Evolutionary conservation across 2,113 vertebrate species (phyloP).

Genomic region (Jaculus jaculus): DNA sequence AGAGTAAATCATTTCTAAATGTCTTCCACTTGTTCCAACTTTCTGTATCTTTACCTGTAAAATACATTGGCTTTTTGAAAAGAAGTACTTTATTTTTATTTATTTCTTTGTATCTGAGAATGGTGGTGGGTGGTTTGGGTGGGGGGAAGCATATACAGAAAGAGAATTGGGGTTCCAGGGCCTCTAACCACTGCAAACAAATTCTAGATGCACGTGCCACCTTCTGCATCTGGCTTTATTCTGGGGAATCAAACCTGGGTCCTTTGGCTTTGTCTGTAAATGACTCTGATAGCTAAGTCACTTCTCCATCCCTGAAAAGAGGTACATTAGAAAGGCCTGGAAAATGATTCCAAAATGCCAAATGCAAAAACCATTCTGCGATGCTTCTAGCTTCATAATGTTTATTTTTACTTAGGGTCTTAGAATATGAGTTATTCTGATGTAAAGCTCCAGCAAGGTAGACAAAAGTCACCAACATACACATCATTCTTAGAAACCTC

Average conservation of each 20-base stretch:
- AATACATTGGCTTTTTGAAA: background rate
- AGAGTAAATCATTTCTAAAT: background rate
- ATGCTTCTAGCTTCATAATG: background rate
- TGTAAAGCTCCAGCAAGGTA: background rate
- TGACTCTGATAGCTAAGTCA: too few species aligned
- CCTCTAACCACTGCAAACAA: too few species aligned
- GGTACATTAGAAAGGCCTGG: background rate
- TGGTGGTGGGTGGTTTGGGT: too few species aligned
- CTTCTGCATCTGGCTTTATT: too few species aligned
- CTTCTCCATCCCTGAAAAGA: background rate
- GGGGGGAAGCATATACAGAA: too few species aligned
- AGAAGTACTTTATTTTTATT: background rate
- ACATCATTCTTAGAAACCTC: background rate
- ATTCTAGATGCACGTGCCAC: too few species aligned
- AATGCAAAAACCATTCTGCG: background rate
- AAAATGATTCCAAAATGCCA: background rate
- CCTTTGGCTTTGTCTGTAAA: too few species aligned
- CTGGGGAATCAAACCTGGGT: too few species aligned
- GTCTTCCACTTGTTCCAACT: background rate
- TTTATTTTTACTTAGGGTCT: background rate
- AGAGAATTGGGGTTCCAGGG: too few species aligned
- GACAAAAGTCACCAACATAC: background rate
- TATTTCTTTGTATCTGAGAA: too few species aligned
- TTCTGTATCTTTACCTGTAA: background rate
- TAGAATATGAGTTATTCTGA: background rate